Evolutionary conservation across 35 echinoderm and acorn worm species (phyloP).

Genomic region (Nesometra sesokonis): DNA sequence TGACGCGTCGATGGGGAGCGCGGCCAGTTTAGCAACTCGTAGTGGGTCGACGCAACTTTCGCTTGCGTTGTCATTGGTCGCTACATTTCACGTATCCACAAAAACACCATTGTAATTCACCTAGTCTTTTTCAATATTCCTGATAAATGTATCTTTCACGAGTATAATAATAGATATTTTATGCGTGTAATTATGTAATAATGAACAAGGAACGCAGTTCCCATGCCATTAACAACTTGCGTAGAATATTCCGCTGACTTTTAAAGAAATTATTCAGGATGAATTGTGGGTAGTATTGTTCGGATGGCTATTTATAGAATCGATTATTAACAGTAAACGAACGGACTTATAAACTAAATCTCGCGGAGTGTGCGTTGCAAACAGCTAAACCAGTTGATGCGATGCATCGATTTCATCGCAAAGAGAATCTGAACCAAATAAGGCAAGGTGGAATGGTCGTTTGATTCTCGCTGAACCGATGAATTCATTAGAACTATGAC

Average conservation of each 20-base stretch:
- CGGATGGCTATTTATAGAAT: too few relatives aligned
- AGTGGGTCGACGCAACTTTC: not conserved
- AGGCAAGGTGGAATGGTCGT: not conserved
- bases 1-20: not conserved
- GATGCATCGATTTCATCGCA: not conserved
- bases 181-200: not conserved
- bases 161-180: not conserved
- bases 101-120: not conserved
- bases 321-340: not conserved
- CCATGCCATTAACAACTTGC: not conserved
- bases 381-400: not conserved
- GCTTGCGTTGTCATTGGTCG: not conserved
- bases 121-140: not conserved
- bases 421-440: not conserved
- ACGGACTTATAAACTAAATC: too few relatives aligned
- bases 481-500: not conserved
- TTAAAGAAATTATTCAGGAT: too few relatives aligned
- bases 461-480: not conserved
- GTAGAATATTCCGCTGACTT: too few relatives aligned
- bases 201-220: not conserved
- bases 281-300: too few relatives aligned
- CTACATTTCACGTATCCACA: not conserved
- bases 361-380: not conserved
- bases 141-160: not conserved
- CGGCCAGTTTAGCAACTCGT: not conserved